Percentiles rank a stretch among this genome's conserved stretches.
These are phyloP conservation scores for Solea solea DNA, from an alignment of 2,113 vertebrate genomes.

Conservation along the genomic window DNA sequence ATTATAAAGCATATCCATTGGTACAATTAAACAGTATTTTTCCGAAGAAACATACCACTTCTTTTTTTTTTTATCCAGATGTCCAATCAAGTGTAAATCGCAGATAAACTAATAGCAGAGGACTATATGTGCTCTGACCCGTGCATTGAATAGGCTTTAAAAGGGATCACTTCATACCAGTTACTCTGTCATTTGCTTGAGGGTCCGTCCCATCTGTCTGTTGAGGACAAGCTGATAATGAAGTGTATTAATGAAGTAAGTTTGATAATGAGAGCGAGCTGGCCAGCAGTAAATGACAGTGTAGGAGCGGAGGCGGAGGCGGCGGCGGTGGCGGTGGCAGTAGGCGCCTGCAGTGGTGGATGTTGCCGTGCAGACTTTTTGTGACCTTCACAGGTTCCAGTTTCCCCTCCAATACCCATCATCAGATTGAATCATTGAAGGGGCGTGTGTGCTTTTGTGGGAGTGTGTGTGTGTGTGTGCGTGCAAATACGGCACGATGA, in stretches of 20 bases:
- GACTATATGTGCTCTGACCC: constrained; percentile 73
- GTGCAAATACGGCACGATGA: constrained; percentile 60
- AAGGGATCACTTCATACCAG: constrained; percentile 70
- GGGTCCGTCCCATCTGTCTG: constrained; percentile 77
- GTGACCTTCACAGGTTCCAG: constrained; percentile 75
- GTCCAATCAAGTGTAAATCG: constrained; percentile 73
- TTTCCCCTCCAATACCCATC: constrained; percentile 68
- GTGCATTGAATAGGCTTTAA: constrained; percentile 66
- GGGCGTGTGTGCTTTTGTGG: constrained; percentile 35
- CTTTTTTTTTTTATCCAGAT: constrained; percentile 66
- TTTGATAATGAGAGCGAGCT: constrained; percentile 72
- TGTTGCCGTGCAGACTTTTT: constrained; percentile 65
- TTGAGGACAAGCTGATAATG: constrained; percentile 74
- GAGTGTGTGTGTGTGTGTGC: constrained; percentile 5
- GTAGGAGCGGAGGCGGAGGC: constrained; percentile 54
- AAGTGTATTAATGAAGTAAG: constrained; percentile 78
- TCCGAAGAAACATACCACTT: constrained; percentile 63
- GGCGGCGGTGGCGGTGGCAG: constrained; percentile 13
- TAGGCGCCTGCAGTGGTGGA: constrained; percentile 72
- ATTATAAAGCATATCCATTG: constrained; percentile 84
- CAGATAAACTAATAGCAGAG: constrained; percentile 69
- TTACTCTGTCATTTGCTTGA: constrained; percentile 73
- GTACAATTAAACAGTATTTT: constrained; percentile 73
- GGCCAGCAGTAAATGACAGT: constrained; percentile 68
- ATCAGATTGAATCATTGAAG: constrained; percentile 69